Evolutionary conservation across 2,113 vertebrate genomes (phyloP), one percentile per base, ranked within the genome.

Genomic region (Alethe diademata): DNA sequence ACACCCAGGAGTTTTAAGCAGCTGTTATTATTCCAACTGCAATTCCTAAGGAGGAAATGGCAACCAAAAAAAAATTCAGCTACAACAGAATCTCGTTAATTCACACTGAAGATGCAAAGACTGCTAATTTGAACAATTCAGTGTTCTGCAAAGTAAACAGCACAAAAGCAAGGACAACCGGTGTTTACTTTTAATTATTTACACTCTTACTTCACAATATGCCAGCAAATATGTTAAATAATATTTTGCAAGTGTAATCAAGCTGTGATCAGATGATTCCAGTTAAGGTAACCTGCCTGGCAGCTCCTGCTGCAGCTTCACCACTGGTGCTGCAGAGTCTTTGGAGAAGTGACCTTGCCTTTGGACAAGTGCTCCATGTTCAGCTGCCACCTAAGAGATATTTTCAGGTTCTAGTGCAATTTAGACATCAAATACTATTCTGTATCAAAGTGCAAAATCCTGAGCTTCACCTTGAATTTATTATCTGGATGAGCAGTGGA

Each of bases 141-240:
- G 66, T 65, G 75, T n/a, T 94, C 89, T 75, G 91, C 91, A 95
- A 95, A 91, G 78, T 53, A 97, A 95, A 95, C 74, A 87, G 70
- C 16, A 95, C 62, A 94, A 96, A 90, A 95, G 90, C 89, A 97
- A 89, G 84, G 91, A 95, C 93, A 95, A 95, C 54, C 71, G 8
- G 75, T 91, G 81, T 95, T 95, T 96, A 82, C 74, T 95, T 95
- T 94, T 79, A 89, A 91, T 95, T 93, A 95, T 95, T 97, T 95
- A 94, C 64, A 92, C 74, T 88, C 54, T 11, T 62, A 70, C 71
- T 76, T 92, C 84, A 61, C 81, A 88, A 79, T 50, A 69, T 75
- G 94, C 88, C 67, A 70, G 83, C 64, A 94, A 95, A 80, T 73
- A 74, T n/a, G 54, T 56, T 88, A 76, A 86, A 92, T 92, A 94